Base-by-base conservation (phyloP, 2,888 invertebrate genomes). In the Hydroisotoma schaefferi region DNA sequence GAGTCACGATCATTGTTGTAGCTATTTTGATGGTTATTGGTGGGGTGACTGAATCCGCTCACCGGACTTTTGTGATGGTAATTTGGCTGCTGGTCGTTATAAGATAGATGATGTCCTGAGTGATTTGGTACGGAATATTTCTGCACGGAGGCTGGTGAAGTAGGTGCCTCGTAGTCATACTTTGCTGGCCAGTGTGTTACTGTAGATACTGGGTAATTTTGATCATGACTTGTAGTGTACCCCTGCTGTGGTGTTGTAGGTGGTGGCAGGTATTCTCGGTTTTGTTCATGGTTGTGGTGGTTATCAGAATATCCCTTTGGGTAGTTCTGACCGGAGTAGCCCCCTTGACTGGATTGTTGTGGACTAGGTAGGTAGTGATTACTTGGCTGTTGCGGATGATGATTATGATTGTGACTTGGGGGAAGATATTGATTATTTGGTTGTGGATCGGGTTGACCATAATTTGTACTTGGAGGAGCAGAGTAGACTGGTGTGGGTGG, bases 371-470 rank as follows among this genome's bases (percentile, higher is more conserved):
- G 52, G 20, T 57, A 58, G 12, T 59, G 25, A 2, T 33, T 37
- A 40, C 15, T 43, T 48, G 57, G 54, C 27, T 57, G 44, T 22
- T 58, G 55, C 1, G 67, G 67, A 12, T 63, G 60, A 28, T 57
- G n/a, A 43, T 58, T 1, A 20, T 22, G n/a, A n/a, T n/a, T n/a
- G 5, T 55, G 23, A 22, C 51, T 54, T 10, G 59, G 65, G 8
- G 63, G 57, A 4, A 28, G 26, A 55, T 61, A 60, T 10, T 57
- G 44, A 4, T n/a, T 33, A 22, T 12, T 48, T 40, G 53, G 53
- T 40, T 52, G 37, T 3, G 46, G 46, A 4, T 46, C 18, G 3
- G 52, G 52, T 37, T 27, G 52, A 37, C 38, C 37, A 37, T 52
- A 52, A 37, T 20, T 20, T 2, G 10, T 18, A 18, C 23, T 27